Conservation (phyloP, 2,888 invertebrate species). For the Ditula angustiorana region DNA sequence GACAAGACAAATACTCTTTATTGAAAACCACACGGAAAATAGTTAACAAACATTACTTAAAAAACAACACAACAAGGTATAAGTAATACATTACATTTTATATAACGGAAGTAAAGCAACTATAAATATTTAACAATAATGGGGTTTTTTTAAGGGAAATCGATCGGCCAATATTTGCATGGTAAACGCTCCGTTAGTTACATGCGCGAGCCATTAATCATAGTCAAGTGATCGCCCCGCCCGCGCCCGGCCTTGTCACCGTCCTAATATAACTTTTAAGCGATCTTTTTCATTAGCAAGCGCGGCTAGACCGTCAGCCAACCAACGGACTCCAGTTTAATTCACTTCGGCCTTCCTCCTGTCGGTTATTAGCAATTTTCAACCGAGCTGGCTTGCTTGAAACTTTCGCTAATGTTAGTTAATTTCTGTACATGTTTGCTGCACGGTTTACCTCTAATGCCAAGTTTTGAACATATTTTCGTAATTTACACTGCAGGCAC, state of each 20-base stretch:
- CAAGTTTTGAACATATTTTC: background rate
- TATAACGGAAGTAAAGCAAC: background rate
- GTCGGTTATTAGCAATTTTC: constrained; percentile 49
- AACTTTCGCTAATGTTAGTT: constrained; percentile 40
- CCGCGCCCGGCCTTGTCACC: constrained; percentile 32
- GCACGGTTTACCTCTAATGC: background rate
- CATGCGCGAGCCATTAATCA: constrained; percentile 59
- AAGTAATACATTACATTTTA: too few species aligned
- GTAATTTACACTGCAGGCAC: background rate
- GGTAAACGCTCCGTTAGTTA: constrained; percentile 46
- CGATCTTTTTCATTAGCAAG: constrained; percentile 62
- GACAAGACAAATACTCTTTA: too few species aligned
- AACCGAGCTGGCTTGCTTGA: constrained; percentile 48
- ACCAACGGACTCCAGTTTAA: constrained; percentile 54
- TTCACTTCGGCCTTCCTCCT: constrained; percentile 54
- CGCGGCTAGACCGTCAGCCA: constrained; percentile 52
- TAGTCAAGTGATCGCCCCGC: constrained; percentile 40
- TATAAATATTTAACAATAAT: constrained; percentile 44
- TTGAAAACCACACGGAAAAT: too few species aligned
- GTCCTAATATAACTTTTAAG: constrained; percentile 56
- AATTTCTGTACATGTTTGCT: constrained; percentile 7
- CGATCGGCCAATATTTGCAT: constrained; percentile 55
- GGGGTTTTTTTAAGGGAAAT: constrained; percentile 47
- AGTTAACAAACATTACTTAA: too few species aligned
- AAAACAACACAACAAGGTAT: too few species aligned